Percentiles rank a stretch among this genome's conserved stretches.
These are phyloP conservation scores for Triplophysa tibetana DNA, from an alignment of 2,113 vertebrate species.

Conservation along the genomic window DNA sequence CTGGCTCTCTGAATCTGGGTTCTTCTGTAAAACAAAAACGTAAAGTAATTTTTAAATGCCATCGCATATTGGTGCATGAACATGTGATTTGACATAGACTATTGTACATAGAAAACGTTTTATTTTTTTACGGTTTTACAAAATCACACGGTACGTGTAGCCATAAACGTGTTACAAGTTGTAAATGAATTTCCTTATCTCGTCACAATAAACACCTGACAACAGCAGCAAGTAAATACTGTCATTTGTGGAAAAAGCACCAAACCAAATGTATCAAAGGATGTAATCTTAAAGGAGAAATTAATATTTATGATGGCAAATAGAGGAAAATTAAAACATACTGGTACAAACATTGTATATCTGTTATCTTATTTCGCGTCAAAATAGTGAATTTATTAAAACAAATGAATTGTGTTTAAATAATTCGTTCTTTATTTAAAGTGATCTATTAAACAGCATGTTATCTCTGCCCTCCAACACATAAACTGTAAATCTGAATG, in stretches of 20 bases:
- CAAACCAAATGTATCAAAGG: background rate
- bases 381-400: background rate
- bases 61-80: background rate
- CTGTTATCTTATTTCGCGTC: background rate
- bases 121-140: background rate
- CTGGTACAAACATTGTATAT: background rate
- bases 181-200: constrained; percentile 20
- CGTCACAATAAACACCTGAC: constrained; percentile 16
- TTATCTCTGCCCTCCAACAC: constrained; percentile 24
- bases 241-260: constrained; percentile 10
- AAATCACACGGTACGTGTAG: background rate
- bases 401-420: background rate
- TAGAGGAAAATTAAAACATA: too few species aligned
- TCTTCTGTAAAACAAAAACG: background rate
- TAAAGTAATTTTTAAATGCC: background rate
- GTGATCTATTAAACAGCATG: background rate
- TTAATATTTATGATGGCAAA: too few species aligned
- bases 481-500: constrained; percentile 22
- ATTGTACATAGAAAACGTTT: background rate
- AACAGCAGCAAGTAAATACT: background rate
- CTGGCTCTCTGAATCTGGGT: background rate
- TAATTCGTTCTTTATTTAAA: background rate
- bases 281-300: background rate
- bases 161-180: background rate
- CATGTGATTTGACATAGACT: background rate